These are phyloP conservation scores for Spialia ferax DNA, from an alignment of 2,888 invertebrate genomes.

Conservation along the genomic window DNA sequence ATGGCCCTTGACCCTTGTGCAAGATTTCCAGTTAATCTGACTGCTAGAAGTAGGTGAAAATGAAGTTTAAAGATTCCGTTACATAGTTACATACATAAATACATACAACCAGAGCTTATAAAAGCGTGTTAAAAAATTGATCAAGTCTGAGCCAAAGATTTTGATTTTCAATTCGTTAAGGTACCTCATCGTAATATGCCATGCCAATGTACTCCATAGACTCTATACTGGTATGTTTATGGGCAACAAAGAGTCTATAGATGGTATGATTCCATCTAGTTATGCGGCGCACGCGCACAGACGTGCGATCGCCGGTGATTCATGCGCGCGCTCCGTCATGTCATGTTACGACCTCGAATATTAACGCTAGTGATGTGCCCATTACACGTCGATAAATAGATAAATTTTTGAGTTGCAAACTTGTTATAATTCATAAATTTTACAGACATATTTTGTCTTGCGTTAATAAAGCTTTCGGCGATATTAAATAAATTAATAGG, in stretches of 20 bases:
- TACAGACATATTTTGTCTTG: no score
- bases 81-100: no score
- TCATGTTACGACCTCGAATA: slow-evolving; percentile 77
- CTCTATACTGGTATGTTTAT: slow-evolving; percentile 2
- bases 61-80: no score
- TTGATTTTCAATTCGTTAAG: background rate
- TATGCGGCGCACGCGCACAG: slow-evolving; percentile 56
- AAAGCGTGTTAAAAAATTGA: no score
- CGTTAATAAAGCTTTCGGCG: no score
- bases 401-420: background rate
- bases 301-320: slow-evolving; percentile 68
- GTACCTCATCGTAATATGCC: background rate
- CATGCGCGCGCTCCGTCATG: slow-evolving; percentile 74
- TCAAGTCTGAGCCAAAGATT: background rate
- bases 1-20: no score
- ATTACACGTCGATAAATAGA: background rate
- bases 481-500: no score
- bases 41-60: no score
- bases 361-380: slow-evolving; percentile 59
- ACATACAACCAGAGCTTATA: background rate
- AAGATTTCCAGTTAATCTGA: no score
- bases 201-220: background rate
- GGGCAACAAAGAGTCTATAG: slow-evolving; percentile 16
- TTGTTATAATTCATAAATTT: no score
- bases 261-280: slow-evolving; percentile 39